Evolutionary conservation across 1,140 invertebrate species (phyloP).

Genomic region (Laupala kohalensis): DNA sequence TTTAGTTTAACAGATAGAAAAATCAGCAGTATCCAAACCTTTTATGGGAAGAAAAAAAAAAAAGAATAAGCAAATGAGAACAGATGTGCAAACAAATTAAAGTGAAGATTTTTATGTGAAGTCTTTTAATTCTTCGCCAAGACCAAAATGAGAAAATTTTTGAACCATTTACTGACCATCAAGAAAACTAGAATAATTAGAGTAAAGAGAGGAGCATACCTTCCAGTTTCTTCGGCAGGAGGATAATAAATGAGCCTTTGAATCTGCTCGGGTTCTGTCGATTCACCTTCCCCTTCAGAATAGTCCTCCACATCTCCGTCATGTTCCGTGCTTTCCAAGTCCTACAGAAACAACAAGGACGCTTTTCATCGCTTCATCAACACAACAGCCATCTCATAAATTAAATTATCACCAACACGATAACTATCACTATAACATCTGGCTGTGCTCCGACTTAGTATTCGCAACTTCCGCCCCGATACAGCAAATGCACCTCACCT

Average conservation of each 20-base stretch:
- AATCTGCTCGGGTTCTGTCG: slow-evolving; percentile 51
- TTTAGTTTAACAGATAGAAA: no score
- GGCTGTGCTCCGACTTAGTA: not conserved
- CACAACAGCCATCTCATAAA: no score
- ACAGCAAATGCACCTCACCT: slow-evolving; percentile 33
- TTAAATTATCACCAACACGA: no score
- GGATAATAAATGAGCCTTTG: slow-evolving; percentile 42
- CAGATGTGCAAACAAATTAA: not conserved
- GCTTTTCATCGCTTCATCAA: no score
- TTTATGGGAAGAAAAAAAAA: no score
- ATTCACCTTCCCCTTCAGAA: slow-evolving; percentile 64
- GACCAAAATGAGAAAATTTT: no score
- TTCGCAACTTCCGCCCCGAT: not conserved
- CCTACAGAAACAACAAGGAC: slow-evolving; percentile 32
- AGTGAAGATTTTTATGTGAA: not conserved
- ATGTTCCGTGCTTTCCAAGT: slow-evolving; percentile 64
- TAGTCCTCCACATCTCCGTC: slow-evolving; percentile 78
- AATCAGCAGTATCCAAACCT: no score
- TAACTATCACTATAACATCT: no score
- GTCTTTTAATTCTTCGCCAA: no score
- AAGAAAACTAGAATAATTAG: not conserved
- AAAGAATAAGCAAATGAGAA: not conserved
- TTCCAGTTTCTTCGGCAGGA: slow-evolving; percentile 36
- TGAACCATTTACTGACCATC: no score
- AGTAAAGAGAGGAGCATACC: not conserved